A percentile compares a stretch with the other conserved stretches of the same genome.
phyloP scores from a whole-genome alignment of 2,113 vertebrate species.

The Scytalopus superciliaris region DNA sequence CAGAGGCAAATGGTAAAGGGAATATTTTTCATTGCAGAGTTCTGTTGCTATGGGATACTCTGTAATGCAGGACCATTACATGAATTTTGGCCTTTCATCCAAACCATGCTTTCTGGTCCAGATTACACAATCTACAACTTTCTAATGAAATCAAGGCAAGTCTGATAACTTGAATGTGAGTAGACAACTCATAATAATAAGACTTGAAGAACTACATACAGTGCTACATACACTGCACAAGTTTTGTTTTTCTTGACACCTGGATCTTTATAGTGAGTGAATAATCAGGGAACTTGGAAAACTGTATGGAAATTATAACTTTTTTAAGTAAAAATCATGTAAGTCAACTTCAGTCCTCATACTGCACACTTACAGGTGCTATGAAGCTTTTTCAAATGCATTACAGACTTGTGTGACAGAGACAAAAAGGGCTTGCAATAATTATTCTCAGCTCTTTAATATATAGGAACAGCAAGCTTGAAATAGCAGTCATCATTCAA shows the following conservation, averaged over 20 bases:
- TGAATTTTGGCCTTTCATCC: background rate
- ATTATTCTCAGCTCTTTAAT: background rate
- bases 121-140: background rate
- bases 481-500: background rate
- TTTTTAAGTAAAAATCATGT: background rate
- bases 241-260: background rate
- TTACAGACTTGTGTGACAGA: background rate
- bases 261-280: background rate
- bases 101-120: background rate
- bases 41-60: background rate
- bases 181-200: background rate
- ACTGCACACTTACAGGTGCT: background rate
- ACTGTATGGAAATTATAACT: background rate
- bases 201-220: background rate
- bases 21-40: background rate
- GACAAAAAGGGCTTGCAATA: background rate
- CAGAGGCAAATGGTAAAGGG: background rate
- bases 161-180: background rate
- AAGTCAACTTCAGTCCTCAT: background rate
- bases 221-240: background rate
- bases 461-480: background rate
- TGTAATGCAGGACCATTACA: background rate
- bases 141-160: background rate
- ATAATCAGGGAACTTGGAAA: background rate
- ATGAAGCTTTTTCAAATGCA: background rate